These are phyloP conservation scores for Patiria miniata DNA, from an alignment of 35 echinoderm and acorn worm species.

Conservation along the genomic window DNA sequence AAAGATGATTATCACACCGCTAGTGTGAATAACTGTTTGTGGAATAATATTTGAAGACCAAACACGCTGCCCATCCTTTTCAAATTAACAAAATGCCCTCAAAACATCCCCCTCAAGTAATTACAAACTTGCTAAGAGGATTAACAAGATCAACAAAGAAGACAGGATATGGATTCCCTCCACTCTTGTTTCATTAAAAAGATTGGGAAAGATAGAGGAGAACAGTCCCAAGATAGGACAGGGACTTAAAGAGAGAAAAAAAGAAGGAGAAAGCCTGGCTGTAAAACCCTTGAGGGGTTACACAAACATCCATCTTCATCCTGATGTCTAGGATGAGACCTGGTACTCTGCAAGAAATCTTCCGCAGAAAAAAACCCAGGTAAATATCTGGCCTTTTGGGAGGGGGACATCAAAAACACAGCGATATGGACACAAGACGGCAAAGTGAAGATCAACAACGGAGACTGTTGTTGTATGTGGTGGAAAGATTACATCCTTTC, in stretches of 20 bases:
- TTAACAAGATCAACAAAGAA: not conserved
- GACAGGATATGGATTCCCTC: too few relatives aligned
- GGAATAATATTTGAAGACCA: slow-evolving; percentile 4
- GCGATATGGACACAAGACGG: not conserved
- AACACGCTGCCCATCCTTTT: slow-evolving; percentile 8
- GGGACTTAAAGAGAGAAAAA: not conserved
- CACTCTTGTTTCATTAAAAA: too few relatives aligned
- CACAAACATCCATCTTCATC: not conserved
- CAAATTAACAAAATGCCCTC: slow-evolving; percentile 29
- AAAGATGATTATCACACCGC: not conserved
- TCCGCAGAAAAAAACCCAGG: not conserved
- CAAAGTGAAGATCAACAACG: not conserved
- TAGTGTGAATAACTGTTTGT: not conserved
- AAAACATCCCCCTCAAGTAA: not conserved
- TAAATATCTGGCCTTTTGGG: not conserved
- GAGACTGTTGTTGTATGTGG: not conserved
- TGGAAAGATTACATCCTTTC: not conserved
- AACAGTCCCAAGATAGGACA: not conserved
- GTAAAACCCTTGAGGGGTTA: slow-evolving; percentile 1
- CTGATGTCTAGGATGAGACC: not conserved
- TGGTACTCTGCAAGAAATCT: not conserved
- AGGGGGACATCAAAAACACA: too few relatives aligned
- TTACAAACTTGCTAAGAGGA: slow-evolving; percentile 12
- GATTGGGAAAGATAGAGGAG: not conserved
- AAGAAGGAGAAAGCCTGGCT: not conserved